phyloP scores from a whole-genome alignment of 2,797 vertebrate species.

The Podargus strigoides region DNA sequence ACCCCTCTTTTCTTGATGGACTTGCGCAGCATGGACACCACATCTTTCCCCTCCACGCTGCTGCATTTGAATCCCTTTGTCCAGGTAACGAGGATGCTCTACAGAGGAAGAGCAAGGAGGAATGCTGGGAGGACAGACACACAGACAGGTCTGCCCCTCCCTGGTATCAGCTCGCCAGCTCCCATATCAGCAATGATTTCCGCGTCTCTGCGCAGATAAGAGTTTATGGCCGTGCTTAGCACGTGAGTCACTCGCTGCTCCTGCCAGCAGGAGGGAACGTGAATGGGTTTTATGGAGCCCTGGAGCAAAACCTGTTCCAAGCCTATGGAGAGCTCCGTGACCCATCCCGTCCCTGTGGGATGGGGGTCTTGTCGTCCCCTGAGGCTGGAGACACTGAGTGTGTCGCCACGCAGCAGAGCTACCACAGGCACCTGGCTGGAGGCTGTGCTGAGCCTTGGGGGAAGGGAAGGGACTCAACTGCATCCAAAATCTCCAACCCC shows the following conservation, averaged over 20 bases:
- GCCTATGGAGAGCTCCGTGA: not conserved
- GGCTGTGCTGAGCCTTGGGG: not conserved
- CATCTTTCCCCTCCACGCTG: conserved; percentile 91
- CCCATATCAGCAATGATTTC: not conserved
- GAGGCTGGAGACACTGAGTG: accelerated
- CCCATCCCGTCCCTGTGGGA: accelerated
- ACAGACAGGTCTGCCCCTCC: too few species aligned
- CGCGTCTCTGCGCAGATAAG: not conserved
- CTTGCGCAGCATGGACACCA: conserved; percentile 85
- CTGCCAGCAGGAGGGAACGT: accelerated
- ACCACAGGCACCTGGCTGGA: accelerated
- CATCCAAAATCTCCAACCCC: not conserved
- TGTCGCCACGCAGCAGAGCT: not conserved
- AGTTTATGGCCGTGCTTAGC: not conserved
- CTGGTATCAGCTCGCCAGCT: not conserved
- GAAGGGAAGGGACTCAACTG: accelerated
- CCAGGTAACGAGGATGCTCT: conserved; percentile 91
- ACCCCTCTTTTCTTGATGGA: conserved; percentile 91
- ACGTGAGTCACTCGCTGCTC: accelerated
- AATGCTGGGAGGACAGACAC: not conserved
- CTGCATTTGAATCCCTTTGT: conserved; percentile 91
- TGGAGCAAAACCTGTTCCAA: not conserved
- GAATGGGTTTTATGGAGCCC: not conserved
- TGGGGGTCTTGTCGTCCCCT: accelerated
- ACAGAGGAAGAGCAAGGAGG: not conserved